Base-by-base conservation (phyloP, 2,888 invertebrate genomes). In the Pammene aurita region DNA sequence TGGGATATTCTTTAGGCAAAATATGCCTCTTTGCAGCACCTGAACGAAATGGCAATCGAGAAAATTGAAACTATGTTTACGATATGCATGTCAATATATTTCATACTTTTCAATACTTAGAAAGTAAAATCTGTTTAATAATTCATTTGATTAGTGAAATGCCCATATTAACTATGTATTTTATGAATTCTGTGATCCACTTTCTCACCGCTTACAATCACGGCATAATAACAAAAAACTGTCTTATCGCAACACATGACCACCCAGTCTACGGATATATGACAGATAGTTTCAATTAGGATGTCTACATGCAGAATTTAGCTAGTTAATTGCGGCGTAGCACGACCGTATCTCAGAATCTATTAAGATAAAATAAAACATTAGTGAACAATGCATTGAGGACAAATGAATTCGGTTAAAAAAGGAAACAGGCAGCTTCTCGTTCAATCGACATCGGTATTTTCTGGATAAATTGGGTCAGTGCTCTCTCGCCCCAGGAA, bases 381-480 rank as follows among this genome's bases (percentile, higher is more conserved):
- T n/a, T 26, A 26, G 2, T 26, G 26, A 26, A 26, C n/a, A n/a
- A n/a, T 26, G 4, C 26, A 26, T 26, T 4, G 26, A 26, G 2
- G 1, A 26, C 26, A 26, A 26, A 26, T 26, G 26, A 26, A 26
- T 1, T 26, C 26, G 26, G n/a, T 38, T 38, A 5, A 38, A 9
- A 38, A 38, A 38, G 10, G 48, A 50, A 50, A 50, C 18, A 26
- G 16, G 16, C 48, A 48, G 48, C 7, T 26, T 11, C 52, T 54
- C n/a, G 54, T n/a, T 7, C 54, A 54, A n/a, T 54, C 34, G 54
- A 34, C 7, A 13, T 52, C 26, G n/a, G 34, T 54, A 54, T 54
- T 54, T 54, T 54, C 34, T 54, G 34, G 0, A 54, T 34, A n/a
- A 42, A 58, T 58, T 58, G n/a, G 58, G 41, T 38, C 57, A 18